A percentile compares a stretch with the other conserved stretches of the same genome.
Conservation (phyloP, 2,113 vertebrate species). For the Hucho hucho region DNA sequence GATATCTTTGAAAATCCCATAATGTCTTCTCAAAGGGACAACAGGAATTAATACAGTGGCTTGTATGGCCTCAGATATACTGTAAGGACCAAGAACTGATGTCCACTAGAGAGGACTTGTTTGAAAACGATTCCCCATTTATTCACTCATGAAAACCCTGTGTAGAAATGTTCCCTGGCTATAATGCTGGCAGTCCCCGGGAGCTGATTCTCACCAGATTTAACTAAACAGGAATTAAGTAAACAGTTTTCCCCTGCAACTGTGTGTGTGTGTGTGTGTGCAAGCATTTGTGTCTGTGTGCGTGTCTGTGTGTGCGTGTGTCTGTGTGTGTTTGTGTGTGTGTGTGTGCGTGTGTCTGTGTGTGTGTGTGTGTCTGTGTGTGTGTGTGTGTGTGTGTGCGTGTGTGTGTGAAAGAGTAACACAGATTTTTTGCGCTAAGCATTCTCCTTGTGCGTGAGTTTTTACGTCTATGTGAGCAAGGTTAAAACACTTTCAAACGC, state of each 20-base stretch:
- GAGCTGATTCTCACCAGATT: constrained; percentile 36
- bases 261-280: constrained; percentile 43
- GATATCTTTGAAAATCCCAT: too few relatives aligned
- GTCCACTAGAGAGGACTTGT: too few relatives aligned
- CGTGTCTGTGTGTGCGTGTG: not conserved
- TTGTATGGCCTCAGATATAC: too few relatives aligned
- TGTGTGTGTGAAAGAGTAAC: too few relatives aligned
- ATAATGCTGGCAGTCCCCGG: constrained; percentile 29
- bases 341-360: too few relatives aligned
- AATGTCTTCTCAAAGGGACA: too few relatives aligned
- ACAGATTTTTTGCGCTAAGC: too few relatives aligned
- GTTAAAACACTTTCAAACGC: constrained; percentile 43
- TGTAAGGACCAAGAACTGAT: too few relatives aligned
- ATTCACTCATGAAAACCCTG: constrained; percentile 19
- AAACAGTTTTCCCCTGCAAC: not conserved
- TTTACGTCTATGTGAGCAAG: constrained; percentile 24
- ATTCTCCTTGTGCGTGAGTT: too few relatives aligned
- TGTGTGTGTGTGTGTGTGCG: constrained; percentile 16
- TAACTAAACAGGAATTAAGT: constrained; percentile 25
- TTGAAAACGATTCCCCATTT: constrained; percentile 19
- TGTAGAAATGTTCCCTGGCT: constrained; percentile 27
- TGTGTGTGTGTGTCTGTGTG: constrained; percentile 32
- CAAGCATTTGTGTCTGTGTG: constrained; percentile 1
- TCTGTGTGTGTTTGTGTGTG: constrained; percentile 23
- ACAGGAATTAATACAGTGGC: too few relatives aligned